Base-by-base conservation (phyloP, 2,888 invertebrate genomes). In the Drosophila meridionalis region DNA sequence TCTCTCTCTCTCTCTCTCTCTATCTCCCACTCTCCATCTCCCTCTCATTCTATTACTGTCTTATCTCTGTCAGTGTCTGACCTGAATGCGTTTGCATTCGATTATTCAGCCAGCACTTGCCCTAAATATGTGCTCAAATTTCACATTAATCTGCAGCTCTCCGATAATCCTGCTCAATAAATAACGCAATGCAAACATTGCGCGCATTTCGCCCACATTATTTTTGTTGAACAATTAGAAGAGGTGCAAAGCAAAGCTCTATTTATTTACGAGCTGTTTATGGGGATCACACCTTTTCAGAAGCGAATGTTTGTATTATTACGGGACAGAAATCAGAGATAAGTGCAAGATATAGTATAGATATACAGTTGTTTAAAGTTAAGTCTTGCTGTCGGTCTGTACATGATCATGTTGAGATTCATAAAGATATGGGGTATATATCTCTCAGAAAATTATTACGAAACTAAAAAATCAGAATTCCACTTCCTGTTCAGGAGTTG, bases 11-110 rank as follows among this genome's bases (percentile, higher is more conserved):
- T 4, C 7, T 0, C 34, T 0, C 2, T 2, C 38, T 5, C 14
- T 14, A 14, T 4, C 7, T 0, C 34, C 0, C 2, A 1, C 38
- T 5, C 11, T 0, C 52, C 11, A 0, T 20, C 14, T 2, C 14
- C 11, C 2, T 20, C 14, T 2, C 14, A 8, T 12, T 62, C n/a
- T n/a, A 32, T 53, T 47, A 12, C 28, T 4, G 48, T 47, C 43
- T 26, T 4, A 43, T 47, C 43, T 26, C 12, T 40, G 47, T 60
- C 30, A 36, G 48, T 36, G 30, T 67, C 52, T 75, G 79, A 76
- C 79, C 79, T 67, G 42, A 73, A 69, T 80, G 28, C 56, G 58
- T 5, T 52, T 62, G 45, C 61, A 75, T 79, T 75, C 69, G 79
- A 79, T 79, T 69, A 79, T 65, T 58, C 53, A 53, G 53, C 47